phyloP scores from a whole-genome alignment of 2,113 vertebrate genomes.

The Erpornis zantholeuca region DNA sequence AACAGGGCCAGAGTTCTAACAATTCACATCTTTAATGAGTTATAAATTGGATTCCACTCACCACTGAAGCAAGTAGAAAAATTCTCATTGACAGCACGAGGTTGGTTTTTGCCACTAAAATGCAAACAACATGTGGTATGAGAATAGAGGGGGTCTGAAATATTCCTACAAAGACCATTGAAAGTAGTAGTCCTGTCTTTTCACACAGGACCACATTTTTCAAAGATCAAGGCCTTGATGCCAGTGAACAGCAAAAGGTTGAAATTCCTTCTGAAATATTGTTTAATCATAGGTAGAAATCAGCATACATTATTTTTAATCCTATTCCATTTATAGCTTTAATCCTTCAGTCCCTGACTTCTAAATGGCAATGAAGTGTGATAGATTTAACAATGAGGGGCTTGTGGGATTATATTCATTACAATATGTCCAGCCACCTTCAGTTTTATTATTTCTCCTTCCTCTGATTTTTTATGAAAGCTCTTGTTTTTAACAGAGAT shows the following conservation, averaged over 20 bases:
- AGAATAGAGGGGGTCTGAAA: not conserved
- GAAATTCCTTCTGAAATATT: conserved; percentile 4
- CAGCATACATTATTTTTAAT: not conserved
- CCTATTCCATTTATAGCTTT: not conserved
- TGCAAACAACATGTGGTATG: not conserved
- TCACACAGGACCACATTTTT: not conserved
- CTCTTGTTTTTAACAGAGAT: not conserved
- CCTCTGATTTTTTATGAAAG: not conserved
- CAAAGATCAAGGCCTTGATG: not conserved
- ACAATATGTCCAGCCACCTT: not conserved
- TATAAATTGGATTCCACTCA: conserved; percentile 20
- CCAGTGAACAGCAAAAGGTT: not conserved
- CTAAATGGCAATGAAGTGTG: not conserved
- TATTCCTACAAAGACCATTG: not conserved
- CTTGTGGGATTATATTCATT: not conserved
- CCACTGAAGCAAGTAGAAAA: not conserved
- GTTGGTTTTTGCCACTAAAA: not conserved
- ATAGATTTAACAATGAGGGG: not conserved
- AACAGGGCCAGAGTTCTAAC: not conserved
- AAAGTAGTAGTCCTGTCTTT: not conserved
- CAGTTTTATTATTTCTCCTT: not conserved
- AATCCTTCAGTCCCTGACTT: not conserved
- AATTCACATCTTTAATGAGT: not conserved
- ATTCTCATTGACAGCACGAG: not conserved
- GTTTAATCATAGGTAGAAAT: conserved; percentile 20